Evolutionary conservation across 2,888 invertebrate species (phyloP).

Genomic region (Cotesia congregata): DNA sequence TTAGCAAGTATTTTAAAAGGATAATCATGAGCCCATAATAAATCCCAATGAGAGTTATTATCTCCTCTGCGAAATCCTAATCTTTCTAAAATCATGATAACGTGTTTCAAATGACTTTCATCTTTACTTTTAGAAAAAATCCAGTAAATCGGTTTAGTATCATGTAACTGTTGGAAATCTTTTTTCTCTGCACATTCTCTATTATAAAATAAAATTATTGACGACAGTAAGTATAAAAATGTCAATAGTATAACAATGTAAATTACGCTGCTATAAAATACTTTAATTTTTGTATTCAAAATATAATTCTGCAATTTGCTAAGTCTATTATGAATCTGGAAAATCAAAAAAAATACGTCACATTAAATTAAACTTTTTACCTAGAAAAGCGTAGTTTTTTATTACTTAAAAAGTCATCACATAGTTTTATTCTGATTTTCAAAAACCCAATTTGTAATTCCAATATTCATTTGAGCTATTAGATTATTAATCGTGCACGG

Average conservation of each 20-base stretch:
- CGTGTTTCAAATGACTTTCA: constrained; percentile 84
- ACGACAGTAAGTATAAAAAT: constrained; percentile 54
- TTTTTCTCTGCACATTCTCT: constrained; percentile 29
- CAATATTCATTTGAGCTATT: no score
- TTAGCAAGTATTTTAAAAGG: constrained; percentile 79
- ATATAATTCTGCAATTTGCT: neutral
- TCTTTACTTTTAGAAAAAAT: constrained; percentile 73
- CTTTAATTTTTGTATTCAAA: constrained; percentile 58
- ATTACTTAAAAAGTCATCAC: no score
- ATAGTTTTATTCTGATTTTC: no score
- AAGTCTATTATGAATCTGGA: neutral
- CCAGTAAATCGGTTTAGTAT: constrained; percentile 72
- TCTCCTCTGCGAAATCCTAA: constrained; percentile 79
- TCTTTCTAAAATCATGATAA: constrained; percentile 82
- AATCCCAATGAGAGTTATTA: constrained; percentile 80
- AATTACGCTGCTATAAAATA: constrained; percentile 54
- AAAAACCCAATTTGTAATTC: no score
- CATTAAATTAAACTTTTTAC: no score
- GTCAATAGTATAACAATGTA: constrained; percentile 54
- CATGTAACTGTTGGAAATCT: constrained; percentile 36
- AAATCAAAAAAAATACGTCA: neutral
- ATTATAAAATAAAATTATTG: constrained; percentile 52
- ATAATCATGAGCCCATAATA: constrained; percentile 95
- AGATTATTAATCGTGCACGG: no score
- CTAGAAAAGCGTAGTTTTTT: no score